Evolutionary conservation across 2,113 vertebrate species (phyloP), one percentile per base, ranked within the genome.

Genomic region (Nansenia antarctica): DNA sequence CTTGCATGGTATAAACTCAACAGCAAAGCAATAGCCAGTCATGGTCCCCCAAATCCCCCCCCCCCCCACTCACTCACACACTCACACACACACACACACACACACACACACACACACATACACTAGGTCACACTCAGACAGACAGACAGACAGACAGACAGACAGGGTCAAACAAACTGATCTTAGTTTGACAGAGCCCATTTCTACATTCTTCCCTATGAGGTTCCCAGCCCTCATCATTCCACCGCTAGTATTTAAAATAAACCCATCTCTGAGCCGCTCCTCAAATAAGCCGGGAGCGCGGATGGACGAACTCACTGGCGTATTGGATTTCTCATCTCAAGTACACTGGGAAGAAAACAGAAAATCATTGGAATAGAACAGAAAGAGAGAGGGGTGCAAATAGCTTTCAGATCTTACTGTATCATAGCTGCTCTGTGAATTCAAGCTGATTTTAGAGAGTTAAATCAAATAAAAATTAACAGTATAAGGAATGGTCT

Each of bases 141-240:
- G n/a, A n/a, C n/a, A n/a, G n/a, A n/a, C n/a, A n/a, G n/a, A n/a
- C n/a, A n/a, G n/a, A n/a, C n/a, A n/a, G n/a, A 20, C 30, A 22
- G 60, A 7, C 30, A 3, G 45, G 55, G 65, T 59, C 15, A 8
- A 72, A 73, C 15, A 31, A 74, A 78, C 62, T 4, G 55, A 74
- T 65, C 1, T n/a, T 9, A 67, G 66, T 58, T 64, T 37, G 61
- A 62, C 49, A 68, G 37, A 67, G 79, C 86, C 86, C 80, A 78
- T 83, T 88, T 85, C 53, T n/a, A 82, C 70, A 82, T 86, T 77
- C 77, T 75, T 79, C 80, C 30, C n/a, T 57, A 22, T 65, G 74
- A 62, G 72, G 70, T 80, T 85, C 81, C 78, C 82, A 84, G 72
- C 77, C 68, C 73, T 35, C 58, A 26, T 27, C 53, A 76, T 81